Evolutionary conservation across 2,113 vertebrate species (phyloP).

Genomic region (Microtus montanus): DNA sequence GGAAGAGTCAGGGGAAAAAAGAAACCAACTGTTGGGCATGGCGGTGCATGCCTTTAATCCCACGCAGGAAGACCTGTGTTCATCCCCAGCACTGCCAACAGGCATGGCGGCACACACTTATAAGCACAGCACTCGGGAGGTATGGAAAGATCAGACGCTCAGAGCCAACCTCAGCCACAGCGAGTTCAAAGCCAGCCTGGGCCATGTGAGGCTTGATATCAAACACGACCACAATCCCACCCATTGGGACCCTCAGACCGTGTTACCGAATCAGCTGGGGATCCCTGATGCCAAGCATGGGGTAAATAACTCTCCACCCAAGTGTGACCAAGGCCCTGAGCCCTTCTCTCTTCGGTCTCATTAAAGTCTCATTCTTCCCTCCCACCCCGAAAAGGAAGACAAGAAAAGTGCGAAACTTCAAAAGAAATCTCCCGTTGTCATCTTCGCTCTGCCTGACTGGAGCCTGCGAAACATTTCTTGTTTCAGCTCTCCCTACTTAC

Average conservation of each 20-base stretch:
- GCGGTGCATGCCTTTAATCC: not conserved
- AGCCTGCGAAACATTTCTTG: not conserved
- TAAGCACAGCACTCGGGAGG: not conserved
- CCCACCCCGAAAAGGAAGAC: not conserved
- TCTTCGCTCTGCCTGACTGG: not conserved
- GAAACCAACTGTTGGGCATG: not conserved
- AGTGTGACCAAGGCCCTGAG: not conserved
- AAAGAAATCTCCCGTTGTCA: not conserved
- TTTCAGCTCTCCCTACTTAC: not conserved
- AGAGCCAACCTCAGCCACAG: not conserved
- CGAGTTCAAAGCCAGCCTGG: not conserved
- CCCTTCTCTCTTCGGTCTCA: not conserved
- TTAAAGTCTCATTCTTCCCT: not conserved
- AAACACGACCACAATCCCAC: not conserved
- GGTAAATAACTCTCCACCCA: fast-evolving
- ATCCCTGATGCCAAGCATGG: not conserved
- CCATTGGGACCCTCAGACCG: not conserved
- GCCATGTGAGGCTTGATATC: not conserved
- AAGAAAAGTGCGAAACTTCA: not conserved
- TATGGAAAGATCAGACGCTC: not conserved
- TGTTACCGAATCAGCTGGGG: not conserved
- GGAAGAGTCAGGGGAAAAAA: not conserved
- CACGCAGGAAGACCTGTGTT: not conserved
- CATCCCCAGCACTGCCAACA: not conserved
- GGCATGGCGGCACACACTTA: not conserved